Conservation (phyloP, 92 coral and sea anemone species). For the Muricea muricata region DNA sequence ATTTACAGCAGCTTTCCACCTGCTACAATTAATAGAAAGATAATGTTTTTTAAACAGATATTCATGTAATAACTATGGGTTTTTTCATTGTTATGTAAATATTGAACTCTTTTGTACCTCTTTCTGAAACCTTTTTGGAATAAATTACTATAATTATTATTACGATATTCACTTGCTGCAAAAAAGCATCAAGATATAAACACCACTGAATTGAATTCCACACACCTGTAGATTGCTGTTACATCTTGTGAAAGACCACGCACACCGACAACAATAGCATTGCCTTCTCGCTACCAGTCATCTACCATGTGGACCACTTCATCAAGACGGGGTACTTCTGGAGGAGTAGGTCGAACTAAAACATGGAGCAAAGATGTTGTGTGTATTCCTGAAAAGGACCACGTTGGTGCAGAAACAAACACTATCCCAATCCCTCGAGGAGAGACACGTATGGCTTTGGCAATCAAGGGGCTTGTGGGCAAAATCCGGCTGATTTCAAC, state of each 20-base stretch:
- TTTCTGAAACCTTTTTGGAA: no score
- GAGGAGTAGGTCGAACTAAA: conserved; percentile 10
- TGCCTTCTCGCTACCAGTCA: conserved; percentile 12
- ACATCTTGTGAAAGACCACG: background rate
- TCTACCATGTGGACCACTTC: background rate
- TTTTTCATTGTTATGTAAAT: no score
- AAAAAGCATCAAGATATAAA: no score
- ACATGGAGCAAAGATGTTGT: conserved; percentile 14
- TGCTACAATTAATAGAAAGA: no score
- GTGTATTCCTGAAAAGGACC: conserved; percentile 11
- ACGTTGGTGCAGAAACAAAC: background rate
- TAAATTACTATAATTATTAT: no score
- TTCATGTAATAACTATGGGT: no score
- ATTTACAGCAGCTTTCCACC: no score
- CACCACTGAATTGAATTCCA: no score
- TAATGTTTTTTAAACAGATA: no score
- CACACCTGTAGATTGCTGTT: background rate
- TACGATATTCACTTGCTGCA: no score
- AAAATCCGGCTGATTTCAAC: background rate
- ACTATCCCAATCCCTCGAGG: background rate
- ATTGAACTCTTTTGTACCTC: no score
- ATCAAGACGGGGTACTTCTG: background rate
- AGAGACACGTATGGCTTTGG: background rate
- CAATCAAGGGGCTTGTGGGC: background rate
- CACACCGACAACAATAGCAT: background rate